phyloP scores from a whole-genome alignment of 2,113 vertebrate species.

The Chaenogobius annularis region DNA sequence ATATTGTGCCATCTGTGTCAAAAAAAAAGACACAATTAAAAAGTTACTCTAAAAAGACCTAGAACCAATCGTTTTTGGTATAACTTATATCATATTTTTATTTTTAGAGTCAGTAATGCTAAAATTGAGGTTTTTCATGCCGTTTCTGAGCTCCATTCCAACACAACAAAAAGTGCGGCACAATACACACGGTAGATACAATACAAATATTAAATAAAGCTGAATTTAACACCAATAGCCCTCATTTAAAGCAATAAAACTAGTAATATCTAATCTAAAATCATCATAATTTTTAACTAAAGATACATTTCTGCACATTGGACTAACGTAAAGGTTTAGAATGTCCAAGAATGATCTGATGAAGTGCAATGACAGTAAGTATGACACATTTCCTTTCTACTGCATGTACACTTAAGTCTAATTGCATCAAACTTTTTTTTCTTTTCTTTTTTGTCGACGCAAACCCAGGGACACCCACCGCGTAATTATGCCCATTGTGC shows the following conservation, averaged over 20 bases:
- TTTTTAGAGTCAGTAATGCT: no score
- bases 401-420: slow-evolving; percentile 8
- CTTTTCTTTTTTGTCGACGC: background rate
- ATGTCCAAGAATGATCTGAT: background rate
- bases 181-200: no score
- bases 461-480: slow-evolving; percentile 30
- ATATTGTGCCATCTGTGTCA: background rate
- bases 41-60: no score
- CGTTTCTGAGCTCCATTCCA: no score
- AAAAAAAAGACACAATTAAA: no score
- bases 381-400: slow-evolving; percentile 12
- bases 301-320: background rate
- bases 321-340: background rate
- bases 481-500: slow-evolving; percentile 64
- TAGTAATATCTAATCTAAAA: background rate
- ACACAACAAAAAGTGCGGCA: no score
- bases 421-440: background rate
- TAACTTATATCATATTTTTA: no score
- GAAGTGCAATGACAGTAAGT: slow-evolving; percentile 27
- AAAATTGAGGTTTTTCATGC: no score
- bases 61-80: no score
- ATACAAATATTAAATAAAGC: no score
- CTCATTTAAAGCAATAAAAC: no score
- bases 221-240: no score
- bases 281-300: background rate